Percentiles rank a stretch among this genome's conserved stretches.
Evolutionary conservation across 2,113 vertebrate species (phyloP).

Genomic region (Dicerorhinus sumatrensis): DNA sequence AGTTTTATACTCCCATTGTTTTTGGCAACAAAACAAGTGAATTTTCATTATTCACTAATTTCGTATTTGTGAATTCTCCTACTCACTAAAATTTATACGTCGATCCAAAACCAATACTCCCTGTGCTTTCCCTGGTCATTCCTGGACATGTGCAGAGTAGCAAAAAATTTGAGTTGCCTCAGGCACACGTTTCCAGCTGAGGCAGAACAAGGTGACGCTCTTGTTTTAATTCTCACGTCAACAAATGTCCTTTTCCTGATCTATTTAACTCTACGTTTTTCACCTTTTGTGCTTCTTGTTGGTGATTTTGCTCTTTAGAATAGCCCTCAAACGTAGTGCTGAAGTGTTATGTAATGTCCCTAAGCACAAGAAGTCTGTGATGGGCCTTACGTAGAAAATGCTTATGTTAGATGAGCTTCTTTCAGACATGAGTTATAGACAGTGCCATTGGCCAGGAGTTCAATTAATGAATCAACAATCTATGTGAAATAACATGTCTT

Average conservation of each 20-base stretch:
- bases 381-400: not conserved
- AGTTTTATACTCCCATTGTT: not conserved
- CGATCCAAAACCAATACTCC: not conserved
- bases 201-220: not conserved
- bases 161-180: not conserved
- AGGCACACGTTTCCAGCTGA: not conserved
- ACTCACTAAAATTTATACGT: not conserved
- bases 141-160: not conserved
- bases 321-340: too few species aligned
- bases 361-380: not conserved
- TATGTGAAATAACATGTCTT: too few species aligned
- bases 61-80: not conserved
- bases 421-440: too few species aligned
- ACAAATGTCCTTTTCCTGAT: too few species aligned
- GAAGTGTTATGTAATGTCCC: too few species aligned
- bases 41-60: not conserved
- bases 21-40: not conserved
- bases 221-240: not conserved
- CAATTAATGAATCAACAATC: too few species aligned
- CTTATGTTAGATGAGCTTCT: too few species aligned
- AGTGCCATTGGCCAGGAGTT: too few species aligned
- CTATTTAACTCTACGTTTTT: too few species aligned
- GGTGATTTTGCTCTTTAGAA: too few species aligned
- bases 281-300: too few species aligned
- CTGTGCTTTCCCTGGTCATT: not conserved